Percentiles rank a stretch among this genome's conserved stretches.
Evolutionary conservation across 2,888 invertebrate genomes (phyloP).

Genomic region (Eustalomyia histrio): DNA sequence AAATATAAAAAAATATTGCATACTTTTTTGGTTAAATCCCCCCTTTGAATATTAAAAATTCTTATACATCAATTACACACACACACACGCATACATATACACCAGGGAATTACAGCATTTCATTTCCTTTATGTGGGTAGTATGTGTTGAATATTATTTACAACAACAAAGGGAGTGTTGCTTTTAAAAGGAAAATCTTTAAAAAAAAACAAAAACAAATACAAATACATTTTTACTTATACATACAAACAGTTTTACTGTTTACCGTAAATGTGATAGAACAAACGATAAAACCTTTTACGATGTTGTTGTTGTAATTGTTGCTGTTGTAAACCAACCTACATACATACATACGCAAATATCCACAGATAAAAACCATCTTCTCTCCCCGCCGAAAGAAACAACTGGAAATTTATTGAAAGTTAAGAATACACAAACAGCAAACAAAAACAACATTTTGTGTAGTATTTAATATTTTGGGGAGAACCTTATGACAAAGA

Average conservation of each 20-base stretch:
- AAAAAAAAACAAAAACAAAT: background rate
- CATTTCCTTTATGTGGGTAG: conserved; percentile 26
- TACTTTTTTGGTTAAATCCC: conserved; percentile 12
- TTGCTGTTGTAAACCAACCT: too few relatives aligned
- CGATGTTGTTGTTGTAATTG: background rate
- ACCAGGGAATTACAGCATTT: conserved; percentile 17
- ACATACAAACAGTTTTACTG: background rate
- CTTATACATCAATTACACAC: background rate
- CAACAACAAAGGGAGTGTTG: background rate
- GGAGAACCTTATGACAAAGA: conserved; percentile 44
- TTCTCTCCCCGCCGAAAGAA: conserved; percentile 15
- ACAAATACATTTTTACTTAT: background rate
- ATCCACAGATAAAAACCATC: conserved; percentile 1
- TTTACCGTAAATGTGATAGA: background rate
- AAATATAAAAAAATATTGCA: too few relatives aligned
- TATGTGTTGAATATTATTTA: background rate
- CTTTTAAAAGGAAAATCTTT: background rate
- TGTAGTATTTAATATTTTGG: conserved; percentile 10
- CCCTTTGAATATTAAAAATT: conserved; percentile 9
- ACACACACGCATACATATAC: background rate
- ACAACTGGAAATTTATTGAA: conserved; percentile 11
- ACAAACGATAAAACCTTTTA: background rate
- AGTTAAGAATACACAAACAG: background rate
- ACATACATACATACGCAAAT: background rate
- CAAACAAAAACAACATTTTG: background rate